Base-by-base conservation (phyloP, 1,140 invertebrate genomes). In the Plodia interpunctella region DNA sequence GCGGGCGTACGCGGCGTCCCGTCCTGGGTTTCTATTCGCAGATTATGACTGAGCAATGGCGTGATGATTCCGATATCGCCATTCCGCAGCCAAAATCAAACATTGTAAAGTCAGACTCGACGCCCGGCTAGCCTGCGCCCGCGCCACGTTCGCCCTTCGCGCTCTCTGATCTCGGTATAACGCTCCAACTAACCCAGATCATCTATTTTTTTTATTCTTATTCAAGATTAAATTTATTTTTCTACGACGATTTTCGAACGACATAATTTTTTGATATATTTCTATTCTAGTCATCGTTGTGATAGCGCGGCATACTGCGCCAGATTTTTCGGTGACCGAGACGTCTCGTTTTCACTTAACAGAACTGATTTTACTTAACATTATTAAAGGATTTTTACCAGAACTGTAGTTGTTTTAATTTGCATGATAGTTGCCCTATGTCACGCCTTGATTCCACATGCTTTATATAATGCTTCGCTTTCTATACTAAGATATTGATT, bases 291-390 rank as follows among this genome's bases (percentile, higher is more conserved):
- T 76, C 72, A 80, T 78, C 63, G 68, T 79, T 76, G 81, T 78
- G 72, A 79, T 74, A 77, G 66, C 63, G 76, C 73, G 66, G 66
- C 66, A 49, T 63, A 57, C 62, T 59, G 65, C 60, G 68, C 66
- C 57, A 63, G 63, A 66, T 58, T 63, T 65, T 68, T 63, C 75
- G 73, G 74, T 76, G 80, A 74, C 73, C 73, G 74, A 80, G 75
- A 76, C 70, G 65, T 72, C 71, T 82, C 80, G 72, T 73, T 81
- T 80, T 78, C 76, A 85, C 73, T 78, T 80, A 83, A 85, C 76
- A 83, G 83, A 83, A 89, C 84, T 89, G 86, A 89, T 89, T 88
- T 85, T 78, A 71, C 71, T 82, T 83, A 83, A 83, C 76, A 88
- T 86, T 32, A 32, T 32, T 87, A 88, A 88, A 82, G 66, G 60